Conservation (phyloP, 2,113 vertebrate species). For the Cercopithecus mona region DNA sequence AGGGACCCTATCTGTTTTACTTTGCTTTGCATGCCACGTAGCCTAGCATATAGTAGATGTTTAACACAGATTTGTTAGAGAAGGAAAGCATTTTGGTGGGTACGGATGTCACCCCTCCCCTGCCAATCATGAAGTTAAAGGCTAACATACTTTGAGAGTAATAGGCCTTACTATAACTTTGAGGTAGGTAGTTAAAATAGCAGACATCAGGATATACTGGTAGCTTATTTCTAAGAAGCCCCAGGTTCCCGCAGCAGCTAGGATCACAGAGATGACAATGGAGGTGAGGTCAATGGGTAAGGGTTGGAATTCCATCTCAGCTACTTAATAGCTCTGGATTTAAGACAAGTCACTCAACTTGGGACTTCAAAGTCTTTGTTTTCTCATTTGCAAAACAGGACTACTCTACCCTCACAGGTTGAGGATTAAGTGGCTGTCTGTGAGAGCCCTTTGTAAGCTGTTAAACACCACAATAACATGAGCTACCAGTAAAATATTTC, state of each 20-base stretch:
- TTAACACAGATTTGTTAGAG: background rate
- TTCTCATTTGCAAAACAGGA: slow-evolving; percentile 32
- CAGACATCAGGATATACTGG: background rate
- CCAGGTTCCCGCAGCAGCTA: background rate
- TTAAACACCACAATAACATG: background rate
- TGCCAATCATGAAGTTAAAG: background rate
- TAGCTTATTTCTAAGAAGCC: background rate
- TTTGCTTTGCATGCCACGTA: background rate
- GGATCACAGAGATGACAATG: background rate
- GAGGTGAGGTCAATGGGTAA: background rate
- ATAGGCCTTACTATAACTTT: background rate
- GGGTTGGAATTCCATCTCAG: background rate
- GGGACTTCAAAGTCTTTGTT: background rate
- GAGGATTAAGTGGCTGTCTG: background rate
- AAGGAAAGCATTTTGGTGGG: background rate
- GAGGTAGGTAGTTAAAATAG: background rate
- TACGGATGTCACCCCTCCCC: background rate
- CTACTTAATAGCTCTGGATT: background rate
- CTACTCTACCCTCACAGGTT: background rate
- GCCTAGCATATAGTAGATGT: background rate
- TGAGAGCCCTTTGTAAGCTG: background rate
- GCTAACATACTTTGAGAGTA: background rate
- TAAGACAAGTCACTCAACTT: background rate
- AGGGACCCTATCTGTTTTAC: background rate
- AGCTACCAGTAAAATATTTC: background rate